Evolutionary conservation across 2,888 invertebrate species (phyloP).

Genomic region (Nezara viridula): DNA sequence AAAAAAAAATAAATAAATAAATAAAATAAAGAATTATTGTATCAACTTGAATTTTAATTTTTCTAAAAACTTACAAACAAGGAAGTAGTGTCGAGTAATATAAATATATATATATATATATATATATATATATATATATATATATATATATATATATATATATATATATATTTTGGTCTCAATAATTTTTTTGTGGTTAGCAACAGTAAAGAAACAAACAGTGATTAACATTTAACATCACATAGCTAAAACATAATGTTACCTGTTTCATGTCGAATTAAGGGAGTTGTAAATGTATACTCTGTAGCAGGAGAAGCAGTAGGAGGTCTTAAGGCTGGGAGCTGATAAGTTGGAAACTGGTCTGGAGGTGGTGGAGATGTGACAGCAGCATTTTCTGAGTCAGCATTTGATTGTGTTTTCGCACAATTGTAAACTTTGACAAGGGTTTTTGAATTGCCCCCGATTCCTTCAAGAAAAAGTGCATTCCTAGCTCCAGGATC

Average conservation of each 20-base stretch:
- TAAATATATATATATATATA: too few relatives aligned
- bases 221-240: background rate
- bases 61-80: too few relatives aligned
- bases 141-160: too few relatives aligned
- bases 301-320: slow-evolving; percentile 43
- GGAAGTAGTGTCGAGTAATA: too few relatives aligned
- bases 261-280: slow-evolving; percentile 61
- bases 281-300: slow-evolving; percentile 57
- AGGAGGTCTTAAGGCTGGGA: slow-evolving; percentile 48
- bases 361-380: slow-evolving; percentile 53
- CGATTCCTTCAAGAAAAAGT: slow-evolving; percentile 64
- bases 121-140: too few relatives aligned
- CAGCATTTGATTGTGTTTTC: background rate
- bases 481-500: slow-evolving; percentile 64
- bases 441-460: slow-evolving; percentile 48
- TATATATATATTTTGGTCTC: too few relatives aligned
- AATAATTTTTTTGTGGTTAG: too few relatives aligned
- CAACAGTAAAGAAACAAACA: background rate
- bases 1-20: too few relatives aligned
- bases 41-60: too few relatives aligned
- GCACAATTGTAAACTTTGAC: background rate
- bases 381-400: slow-evolving; percentile 37
- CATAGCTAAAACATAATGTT: background rate
- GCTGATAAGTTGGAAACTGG: slow-evolving; percentile 51
- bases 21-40: too few relatives aligned